A percentile compares a stretch with the other conserved stretches of the same genome.
phyloP scores from a whole-genome alignment of 2,888 invertebrate species.

The Tetranychus truncatus region DNA sequence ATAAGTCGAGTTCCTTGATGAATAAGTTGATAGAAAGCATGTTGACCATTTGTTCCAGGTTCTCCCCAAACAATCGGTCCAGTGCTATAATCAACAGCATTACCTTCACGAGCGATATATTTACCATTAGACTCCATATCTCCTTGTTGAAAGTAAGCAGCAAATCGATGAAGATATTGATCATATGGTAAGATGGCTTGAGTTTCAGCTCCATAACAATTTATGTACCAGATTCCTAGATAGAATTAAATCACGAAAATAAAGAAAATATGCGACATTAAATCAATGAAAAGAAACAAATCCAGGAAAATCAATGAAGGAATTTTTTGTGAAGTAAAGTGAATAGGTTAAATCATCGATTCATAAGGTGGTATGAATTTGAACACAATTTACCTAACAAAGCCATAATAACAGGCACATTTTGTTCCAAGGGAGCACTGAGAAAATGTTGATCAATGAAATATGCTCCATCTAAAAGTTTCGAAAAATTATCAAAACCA shows the following conservation, averaged over 20 bases:
- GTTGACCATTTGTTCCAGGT: constrained; percentile 97
- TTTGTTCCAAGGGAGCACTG: constrained; percentile 65
- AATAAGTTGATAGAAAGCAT: constrained; percentile 97
- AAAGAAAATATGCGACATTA: background rate
- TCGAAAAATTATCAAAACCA: constrained; percentile 80
- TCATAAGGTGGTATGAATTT: background rate
- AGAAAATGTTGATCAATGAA: constrained; percentile 85
- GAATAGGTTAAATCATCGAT: background rate
- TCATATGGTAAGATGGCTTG: constrained; percentile 93
- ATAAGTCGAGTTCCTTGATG: constrained; percentile 82
- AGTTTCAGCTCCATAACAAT: constrained; percentile 85
- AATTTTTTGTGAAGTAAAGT: background rate
- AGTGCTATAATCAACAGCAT: constrained; percentile 38
- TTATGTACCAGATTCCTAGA: constrained; percentile 54
- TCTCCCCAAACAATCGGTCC: constrained; percentile 89
- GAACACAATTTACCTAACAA: constrained; percentile 51
- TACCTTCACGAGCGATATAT: constrained; percentile 39
- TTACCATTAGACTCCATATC: constrained; percentile 99
- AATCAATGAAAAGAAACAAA: background rate
- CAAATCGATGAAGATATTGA: constrained; percentile 88
- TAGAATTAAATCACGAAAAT: background rate
- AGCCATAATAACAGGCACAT: constrained; percentile 87
- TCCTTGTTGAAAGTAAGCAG: constrained; percentile 98
- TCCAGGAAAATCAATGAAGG: no score
- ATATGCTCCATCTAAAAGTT: constrained; percentile 71